Evolutionary conservation across 2,113 vertebrate species (phyloP).

Genomic region (Mola mola): DNA sequence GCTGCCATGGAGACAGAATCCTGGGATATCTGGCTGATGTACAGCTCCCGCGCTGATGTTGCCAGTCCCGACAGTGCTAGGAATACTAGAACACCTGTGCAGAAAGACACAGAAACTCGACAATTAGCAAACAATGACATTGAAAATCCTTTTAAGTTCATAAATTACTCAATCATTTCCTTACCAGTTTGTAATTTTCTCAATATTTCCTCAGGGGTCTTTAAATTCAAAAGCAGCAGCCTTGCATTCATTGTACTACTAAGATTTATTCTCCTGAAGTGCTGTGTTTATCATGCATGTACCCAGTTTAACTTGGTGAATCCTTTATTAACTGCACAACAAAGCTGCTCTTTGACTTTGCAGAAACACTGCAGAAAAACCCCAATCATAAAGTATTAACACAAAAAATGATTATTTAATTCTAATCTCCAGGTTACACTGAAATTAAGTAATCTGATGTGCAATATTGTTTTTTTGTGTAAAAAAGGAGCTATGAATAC

Average conservation of each 20-base stretch:
- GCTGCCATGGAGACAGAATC: conserved; percentile 82
- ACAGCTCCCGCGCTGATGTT: conserved; percentile 86
- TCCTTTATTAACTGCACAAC: conserved; percentile 65
- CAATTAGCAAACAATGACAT: neutral
- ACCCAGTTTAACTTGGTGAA: conserved; percentile 37
- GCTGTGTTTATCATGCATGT: conserved; percentile 40
- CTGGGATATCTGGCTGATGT: conserved; percentile 82
- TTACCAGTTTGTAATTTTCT: too few species aligned
- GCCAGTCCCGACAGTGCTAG: conserved; percentile 89
- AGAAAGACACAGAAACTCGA: conserved; percentile 9
- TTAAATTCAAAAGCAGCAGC: too few species aligned
- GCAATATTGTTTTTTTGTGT: too few species aligned
- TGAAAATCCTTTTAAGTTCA: neutral
- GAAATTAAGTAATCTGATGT: too few species aligned
- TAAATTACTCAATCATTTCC: too few species aligned
- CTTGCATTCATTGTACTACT: conserved; percentile 57
- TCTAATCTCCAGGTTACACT: too few species aligned
- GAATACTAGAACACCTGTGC: conserved; percentile 90
- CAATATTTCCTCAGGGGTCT: too few species aligned
- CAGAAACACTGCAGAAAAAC: too few species aligned
- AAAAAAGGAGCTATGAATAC: too few species aligned
- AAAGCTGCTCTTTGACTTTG: too few species aligned
- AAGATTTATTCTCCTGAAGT: conserved; percentile 60
- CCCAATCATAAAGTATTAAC: too few species aligned
- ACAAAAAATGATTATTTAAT: too few species aligned